Evolutionary conservation across 2,797 vertebrate species (phyloP).

Genomic region (Alfaro cultratus): DNA sequence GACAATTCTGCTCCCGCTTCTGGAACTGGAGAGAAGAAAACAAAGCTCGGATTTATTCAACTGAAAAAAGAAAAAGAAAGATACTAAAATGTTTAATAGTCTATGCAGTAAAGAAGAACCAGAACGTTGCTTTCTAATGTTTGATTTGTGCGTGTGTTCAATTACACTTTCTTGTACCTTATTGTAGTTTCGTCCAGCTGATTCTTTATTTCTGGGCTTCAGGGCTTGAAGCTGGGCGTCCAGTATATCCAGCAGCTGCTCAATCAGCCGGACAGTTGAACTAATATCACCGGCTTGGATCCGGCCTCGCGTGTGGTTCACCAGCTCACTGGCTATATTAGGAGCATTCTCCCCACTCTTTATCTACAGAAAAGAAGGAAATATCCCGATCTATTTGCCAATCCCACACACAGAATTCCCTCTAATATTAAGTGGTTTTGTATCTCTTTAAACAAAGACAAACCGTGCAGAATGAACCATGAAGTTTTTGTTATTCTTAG

Average conservation of each 20-base stretch:
- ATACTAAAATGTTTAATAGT: constrained; percentile 46
- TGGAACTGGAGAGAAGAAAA: constrained; percentile 84
- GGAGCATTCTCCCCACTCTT: constrained; percentile 96
- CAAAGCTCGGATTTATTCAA: constrained; percentile 56
- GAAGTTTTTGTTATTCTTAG: constrained; percentile 43
- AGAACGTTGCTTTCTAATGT: constrained; percentile 33
- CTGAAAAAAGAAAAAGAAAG: constrained; percentile 37
- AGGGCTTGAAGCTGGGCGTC: constrained; percentile 93
- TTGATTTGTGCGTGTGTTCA: constrained; percentile 30
- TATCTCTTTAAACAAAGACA: constrained; percentile 49
- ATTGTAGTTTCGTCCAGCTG: constrained; percentile 91
- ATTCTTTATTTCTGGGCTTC: constrained; percentile 91
- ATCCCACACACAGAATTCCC: not conserved
- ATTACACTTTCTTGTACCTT: constrained; percentile 80
- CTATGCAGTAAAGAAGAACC: constrained; percentile 39
- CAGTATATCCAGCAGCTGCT: constrained; percentile 93
- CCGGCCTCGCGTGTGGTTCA: constrained; percentile 90
- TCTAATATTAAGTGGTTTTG: constrained; percentile 21
- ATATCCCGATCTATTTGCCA: constrained; percentile 5
- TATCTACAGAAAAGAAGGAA: constrained; percentile 79
- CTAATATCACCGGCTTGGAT: constrained; percentile 95
- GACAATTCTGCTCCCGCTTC: constrained; percentile 91
- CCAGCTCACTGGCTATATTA: constrained; percentile 91
- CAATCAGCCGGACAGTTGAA: constrained; percentile 92
- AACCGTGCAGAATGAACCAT: constrained; percentile 44